Percentiles rank a stretch among this genome's conserved stretches.
These are phyloP conservation scores for Amiota communis DNA, from an alignment of 2,888 invertebrate genomes.

Conservation along the genomic window DNA sequence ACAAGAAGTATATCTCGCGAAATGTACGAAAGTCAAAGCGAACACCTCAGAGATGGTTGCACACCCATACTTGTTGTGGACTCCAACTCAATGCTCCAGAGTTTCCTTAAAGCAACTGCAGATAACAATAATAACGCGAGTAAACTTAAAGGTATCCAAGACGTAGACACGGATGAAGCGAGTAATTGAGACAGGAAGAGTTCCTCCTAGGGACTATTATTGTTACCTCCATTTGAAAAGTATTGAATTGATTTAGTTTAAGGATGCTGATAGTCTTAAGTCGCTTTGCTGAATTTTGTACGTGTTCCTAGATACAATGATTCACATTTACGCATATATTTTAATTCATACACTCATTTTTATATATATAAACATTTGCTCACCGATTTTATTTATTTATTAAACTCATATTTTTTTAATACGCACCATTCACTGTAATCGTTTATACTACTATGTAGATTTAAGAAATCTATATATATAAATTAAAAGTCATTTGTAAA, in stretches of 20 bases:
- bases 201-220: background rate
- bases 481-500: conserved; percentile 9
- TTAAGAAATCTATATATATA: conserved; percentile 19
- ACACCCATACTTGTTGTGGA: conserved; percentile 73
- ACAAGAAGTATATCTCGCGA: conserved; percentile 73
- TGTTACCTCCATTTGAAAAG: conserved; percentile 20
- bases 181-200: conserved; percentile 63
- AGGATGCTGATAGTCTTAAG: conserved; percentile 18
- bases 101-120: conserved; percentile 67
- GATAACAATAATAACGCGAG: conserved; percentile 47
- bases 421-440: conserved; percentile 2
- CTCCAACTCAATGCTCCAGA: conserved; percentile 66
- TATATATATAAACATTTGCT: conserved; percentile 7
- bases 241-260: conserved; percentile 14
- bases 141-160: conserved; percentile 67
- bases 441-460: background rate
- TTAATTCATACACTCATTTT: conserved; percentile 5
- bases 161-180: conserved; percentile 72
- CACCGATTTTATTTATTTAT: conserved; percentile 26
- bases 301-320: background rate
- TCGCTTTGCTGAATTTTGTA: background rate
- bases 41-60: conserved; percentile 72
- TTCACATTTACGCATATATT: conserved; percentile 7
- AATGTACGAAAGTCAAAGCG: conserved; percentile 72
- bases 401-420: conserved; percentile 10